These are phyloP conservation scores for Hystrix cristata DNA, from an alignment of 2,113 vertebrate genomes.

Conservation along the genomic window DNA sequence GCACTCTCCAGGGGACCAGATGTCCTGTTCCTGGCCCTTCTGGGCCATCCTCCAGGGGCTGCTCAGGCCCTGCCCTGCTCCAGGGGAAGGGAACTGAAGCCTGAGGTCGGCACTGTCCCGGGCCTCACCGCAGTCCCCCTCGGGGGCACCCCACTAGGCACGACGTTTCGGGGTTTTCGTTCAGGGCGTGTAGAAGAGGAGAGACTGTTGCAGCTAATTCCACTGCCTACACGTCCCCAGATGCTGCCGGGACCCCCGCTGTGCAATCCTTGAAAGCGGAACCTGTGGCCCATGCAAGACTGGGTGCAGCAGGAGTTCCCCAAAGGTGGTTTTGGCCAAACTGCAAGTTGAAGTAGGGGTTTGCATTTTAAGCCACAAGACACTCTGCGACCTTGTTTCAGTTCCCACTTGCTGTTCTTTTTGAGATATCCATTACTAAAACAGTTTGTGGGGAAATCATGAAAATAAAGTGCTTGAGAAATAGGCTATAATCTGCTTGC, in stretches of 20 bases:
- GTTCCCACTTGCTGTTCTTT: background rate
- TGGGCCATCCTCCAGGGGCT: fast-evolving
- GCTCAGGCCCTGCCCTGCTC: background rate
- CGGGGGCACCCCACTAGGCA: fast-evolving
- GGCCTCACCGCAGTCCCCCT: background rate
- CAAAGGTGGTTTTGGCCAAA: background rate
- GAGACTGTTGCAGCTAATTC: fast-evolving
- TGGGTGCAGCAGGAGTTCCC: background rate
- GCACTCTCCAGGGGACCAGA: background rate
- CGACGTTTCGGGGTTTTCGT: background rate
- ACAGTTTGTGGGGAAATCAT: background rate
- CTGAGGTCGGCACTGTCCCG: fast-evolving
- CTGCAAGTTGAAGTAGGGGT: background rate
- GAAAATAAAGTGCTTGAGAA: background rate
- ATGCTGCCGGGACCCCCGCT: fast-evolving
- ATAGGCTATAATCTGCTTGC: background rate
- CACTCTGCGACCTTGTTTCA: background rate
- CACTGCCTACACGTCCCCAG: fast-evolving
- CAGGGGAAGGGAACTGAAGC: background rate
- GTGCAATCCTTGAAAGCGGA: background rate
- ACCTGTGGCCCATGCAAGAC: fast-evolving
- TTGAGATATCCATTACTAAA: background rate
- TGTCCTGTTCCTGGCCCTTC: fast-evolving
- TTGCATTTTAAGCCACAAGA: background rate
- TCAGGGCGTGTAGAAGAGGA: background rate